phyloP scores from a whole-genome alignment of 2,797 vertebrate species.

The Xerus rutilus region DNA sequence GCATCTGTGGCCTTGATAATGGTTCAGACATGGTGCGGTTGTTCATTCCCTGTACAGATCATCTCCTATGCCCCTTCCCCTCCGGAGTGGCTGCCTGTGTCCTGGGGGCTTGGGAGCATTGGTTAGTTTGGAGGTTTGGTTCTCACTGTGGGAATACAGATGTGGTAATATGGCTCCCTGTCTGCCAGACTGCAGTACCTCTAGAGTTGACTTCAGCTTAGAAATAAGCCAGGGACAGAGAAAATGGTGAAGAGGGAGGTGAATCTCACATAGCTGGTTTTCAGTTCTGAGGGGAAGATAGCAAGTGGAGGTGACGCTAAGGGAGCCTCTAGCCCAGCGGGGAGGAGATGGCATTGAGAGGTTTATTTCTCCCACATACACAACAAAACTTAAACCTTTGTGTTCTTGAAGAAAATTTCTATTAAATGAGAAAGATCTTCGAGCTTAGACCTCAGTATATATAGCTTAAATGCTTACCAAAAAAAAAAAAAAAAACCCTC shows the following conservation, averaged over 20 bases:
- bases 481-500: neutral
- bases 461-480: neutral
- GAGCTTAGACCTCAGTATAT: neutral
- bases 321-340: neutral
- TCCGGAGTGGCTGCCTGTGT: neutral
- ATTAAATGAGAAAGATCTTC: neutral
- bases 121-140: neutral
- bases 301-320: neutral
- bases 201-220: neutral
- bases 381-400: neutral
- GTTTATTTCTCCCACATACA: neutral
- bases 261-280: neutral
- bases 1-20: rapidly evolving
- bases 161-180: too few species aligned
- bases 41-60: neutral
- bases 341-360: neutral
- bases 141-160: neutral
- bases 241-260: too few species aligned
- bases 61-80: too few species aligned
- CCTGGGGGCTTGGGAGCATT: neutral
- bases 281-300: neutral
- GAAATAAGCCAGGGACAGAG: neutral
- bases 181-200: neutral
- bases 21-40: rapidly evolving
- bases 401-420: neutral